Base-by-base conservation (phyloP, 1,140 invertebrate species). In the Pentalonia nigronervosa region DNA sequence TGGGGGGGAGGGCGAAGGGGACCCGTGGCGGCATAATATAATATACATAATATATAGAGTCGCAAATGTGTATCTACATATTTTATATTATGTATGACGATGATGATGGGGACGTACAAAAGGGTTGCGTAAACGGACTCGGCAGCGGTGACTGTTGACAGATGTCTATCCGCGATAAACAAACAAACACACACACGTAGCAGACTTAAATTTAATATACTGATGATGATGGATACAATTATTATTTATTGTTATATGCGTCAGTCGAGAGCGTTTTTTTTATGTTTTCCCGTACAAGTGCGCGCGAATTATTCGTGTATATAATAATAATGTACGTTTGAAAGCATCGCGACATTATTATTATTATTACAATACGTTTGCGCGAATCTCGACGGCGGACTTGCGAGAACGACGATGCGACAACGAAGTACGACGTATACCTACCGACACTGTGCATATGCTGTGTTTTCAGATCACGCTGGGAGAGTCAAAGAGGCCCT, bases 81-180 rank as follows among this genome's bases (percentile, higher is more conserved):
- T 34, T n/a, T 14, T 30, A 67, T 67, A 76, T 76, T n/a, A 76
- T 76, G 21, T 30, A 14, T 9, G n/a, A 14, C 4, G n/a, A 41
- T 86, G 36, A 30, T 25, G 47, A 41, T 86, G 36, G 86, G 30
- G 86, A 88, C 23, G 41, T n/a, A 76, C 60, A 76, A 91, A 81
- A 45, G 89, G 89, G 89, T 91, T 90, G 53, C n/a, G 50, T 41
- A 36, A 56, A 90, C 53, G 36, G n/a, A 90, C n/a, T 53, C 17
- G 53, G 36, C 41, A 23, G 47, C n/a, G 2, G 34, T 41, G 86
- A 88, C 86, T 50, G 86, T 56, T 88, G 86, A 88, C 89, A 90
- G 89, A 90, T 90, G 89, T 90, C 53, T 67, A 53, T 67, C 89
- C 36, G 53, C 17, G 47, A 87, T 87, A 47, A 87, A 87, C 84